phyloP scores from a whole-genome alignment of 2,888 invertebrate species.

The Panopea generosa region DNA sequence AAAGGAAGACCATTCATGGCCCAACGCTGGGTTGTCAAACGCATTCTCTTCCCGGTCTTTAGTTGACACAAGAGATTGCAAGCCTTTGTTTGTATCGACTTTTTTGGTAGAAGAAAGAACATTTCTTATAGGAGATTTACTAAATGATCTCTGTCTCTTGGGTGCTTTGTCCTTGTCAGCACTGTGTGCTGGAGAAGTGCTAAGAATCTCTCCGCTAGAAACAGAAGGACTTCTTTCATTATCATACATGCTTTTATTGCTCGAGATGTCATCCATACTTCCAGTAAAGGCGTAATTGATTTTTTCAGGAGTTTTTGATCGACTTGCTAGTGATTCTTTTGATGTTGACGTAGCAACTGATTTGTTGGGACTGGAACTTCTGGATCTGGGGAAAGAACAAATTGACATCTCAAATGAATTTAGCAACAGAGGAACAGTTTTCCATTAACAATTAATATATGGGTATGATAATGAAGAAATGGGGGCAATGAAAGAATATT shows the following conservation, averaged over 20 bases:
- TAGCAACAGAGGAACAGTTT: constrained; percentile 1
- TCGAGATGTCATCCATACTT: constrained; percentile 55
- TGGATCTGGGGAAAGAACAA: constrained; percentile 23
- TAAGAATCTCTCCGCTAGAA: constrained; percentile 49
- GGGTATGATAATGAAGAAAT: too few species aligned
- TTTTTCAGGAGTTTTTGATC: constrained; percentile 60
- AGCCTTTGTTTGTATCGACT: constrained; percentile 29
- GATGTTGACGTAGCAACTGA: constrained; percentile 39
- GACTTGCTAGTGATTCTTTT: constrained; percentile 46
- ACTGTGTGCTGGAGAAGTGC: constrained; percentile 14
- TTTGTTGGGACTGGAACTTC: constrained; percentile 51
- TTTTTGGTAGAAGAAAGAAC: constrained; percentile 36
- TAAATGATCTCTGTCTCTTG: constrained; percentile 39
- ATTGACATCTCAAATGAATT: not conserved
- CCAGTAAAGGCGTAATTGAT: constrained; percentile 68
- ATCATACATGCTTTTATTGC: constrained; percentile 27
- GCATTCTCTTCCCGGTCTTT: constrained; percentile 63
- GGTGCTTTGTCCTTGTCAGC: constrained; percentile 18
- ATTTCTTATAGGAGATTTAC: constrained; percentile 50
- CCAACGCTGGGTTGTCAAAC: constrained; percentile 73
- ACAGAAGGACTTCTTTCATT: constrained; percentile 47
- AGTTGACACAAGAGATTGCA: constrained; percentile 28
- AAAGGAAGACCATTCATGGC: constrained; percentile 72
- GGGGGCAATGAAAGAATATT: too few species aligned
- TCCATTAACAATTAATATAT: too few species aligned